Evolutionary conservation across 1,140 invertebrate species (phyloP).

Genomic region (Drosophila erecta): DNA sequence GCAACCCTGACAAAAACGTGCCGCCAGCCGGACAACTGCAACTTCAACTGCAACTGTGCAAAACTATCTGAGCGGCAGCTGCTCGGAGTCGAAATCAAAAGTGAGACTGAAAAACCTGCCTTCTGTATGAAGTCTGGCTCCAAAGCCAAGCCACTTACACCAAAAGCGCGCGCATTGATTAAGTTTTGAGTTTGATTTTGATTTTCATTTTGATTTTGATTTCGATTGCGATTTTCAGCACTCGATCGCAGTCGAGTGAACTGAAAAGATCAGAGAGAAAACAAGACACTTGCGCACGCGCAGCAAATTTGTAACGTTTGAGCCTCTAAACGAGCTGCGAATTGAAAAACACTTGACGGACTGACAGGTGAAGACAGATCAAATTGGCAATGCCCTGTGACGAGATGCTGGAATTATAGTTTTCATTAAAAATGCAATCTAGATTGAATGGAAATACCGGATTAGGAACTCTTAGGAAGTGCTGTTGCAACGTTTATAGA

Average conservation of each 20-base stretch:
- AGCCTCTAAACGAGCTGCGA: slow-evolving; percentile 18
- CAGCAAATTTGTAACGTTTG: slow-evolving; percentile 71
- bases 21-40: slow-evolving; percentile 22
- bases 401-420: background rate
- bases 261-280: background rate
- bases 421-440: background rate
- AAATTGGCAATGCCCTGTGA: background rate
- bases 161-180: slow-evolving; percentile 57
- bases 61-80: slow-evolving; percentile 32
- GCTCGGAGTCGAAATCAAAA: slow-evolving; percentile 42
- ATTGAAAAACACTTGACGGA: background rate
- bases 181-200: slow-evolving; percentile 5
- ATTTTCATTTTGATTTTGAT: background rate
- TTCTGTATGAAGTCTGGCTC: background rate
- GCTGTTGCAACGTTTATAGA: too few species aligned
- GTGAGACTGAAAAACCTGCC: slow-evolving; percentile 42
- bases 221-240: background rate
- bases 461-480: too few species aligned
- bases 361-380: background rate
- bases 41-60: slow-evolving; percentile 32
- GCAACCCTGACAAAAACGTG: slow-evolving; percentile 80
- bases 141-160: slow-evolving; percentile 31
- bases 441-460: too few species aligned
- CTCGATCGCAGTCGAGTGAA: too few species aligned
- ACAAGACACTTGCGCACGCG: slow-evolving; percentile 57